Conservation (phyloP, 1,140 invertebrate species). For the Patella vulgata region DNA sequence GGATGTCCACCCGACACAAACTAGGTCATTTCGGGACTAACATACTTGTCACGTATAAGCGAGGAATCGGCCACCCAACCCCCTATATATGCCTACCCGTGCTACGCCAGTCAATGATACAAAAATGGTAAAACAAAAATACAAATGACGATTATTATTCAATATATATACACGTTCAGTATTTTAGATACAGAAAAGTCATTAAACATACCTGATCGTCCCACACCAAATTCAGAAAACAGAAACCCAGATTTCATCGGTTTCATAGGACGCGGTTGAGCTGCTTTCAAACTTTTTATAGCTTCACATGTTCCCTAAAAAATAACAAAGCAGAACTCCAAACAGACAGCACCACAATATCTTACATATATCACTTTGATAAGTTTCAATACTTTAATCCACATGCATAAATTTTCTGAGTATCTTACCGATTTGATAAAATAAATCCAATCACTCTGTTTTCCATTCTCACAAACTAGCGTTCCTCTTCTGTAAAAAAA, state of each 20-base stretch:
- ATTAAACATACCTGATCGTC: slow-evolving; percentile 29
- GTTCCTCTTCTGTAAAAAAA: slow-evolving; percentile 43
- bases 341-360: slow-evolving; percentile 5
- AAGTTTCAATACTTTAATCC: no score
- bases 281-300: slow-evolving; percentile 46
- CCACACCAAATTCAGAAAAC: slow-evolving; percentile 37
- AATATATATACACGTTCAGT: no score
- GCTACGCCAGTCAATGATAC: no score
- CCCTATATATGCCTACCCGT: no score
- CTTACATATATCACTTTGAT: not conserved
- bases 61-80: no score
- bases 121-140: no score
- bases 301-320: slow-evolving; percentile 50
- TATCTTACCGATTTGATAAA: slow-evolving; percentile 53
- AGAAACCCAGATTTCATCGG: slow-evolving; percentile 24
- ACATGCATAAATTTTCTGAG: no score
- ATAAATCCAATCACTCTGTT: slow-evolving; percentile 56
- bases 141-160: no score
- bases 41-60: no score
- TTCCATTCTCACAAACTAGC: slow-evolving; percentile 48
- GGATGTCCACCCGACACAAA: no score
- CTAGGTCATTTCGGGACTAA: no score
- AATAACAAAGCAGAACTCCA: not conserved
- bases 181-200: no score
- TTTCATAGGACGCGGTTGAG: slow-evolving; percentile 29